phyloP scores from a whole-genome alignment of 2,113 vertebrate species.

The Etia nguti region DNA sequence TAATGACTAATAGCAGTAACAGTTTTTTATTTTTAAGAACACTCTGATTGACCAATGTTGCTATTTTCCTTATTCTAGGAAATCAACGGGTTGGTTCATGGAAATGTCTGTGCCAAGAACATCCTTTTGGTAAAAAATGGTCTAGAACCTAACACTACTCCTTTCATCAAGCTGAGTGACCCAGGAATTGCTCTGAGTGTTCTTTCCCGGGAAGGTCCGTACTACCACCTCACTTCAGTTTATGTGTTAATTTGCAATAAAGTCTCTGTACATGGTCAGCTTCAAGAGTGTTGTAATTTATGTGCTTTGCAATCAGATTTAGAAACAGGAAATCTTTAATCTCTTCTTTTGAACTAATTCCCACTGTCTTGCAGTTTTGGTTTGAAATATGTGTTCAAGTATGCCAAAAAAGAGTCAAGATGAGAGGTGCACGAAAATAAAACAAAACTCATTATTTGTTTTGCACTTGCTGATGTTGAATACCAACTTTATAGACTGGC shows the following conservation, averaged over 20 bases:
- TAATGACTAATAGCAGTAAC: not conserved
- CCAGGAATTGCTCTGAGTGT: constrained; percentile 80
- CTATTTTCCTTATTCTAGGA: constrained; percentile 71
- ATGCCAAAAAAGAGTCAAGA: not conserved
- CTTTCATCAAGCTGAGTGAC: constrained; percentile 91
- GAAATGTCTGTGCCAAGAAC: constrained; percentile 92
- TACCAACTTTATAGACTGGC: not conserved
- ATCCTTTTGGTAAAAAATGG: constrained; percentile 84
- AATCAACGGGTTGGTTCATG: constrained; percentile 83
- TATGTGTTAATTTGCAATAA: not conserved
- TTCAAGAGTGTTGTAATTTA: not conserved
- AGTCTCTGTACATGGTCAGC: not conserved
- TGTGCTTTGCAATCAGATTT: constrained; percentile 2
- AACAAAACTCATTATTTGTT: not conserved
- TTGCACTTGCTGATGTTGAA: not conserved
- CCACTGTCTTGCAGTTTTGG: constrained; percentile 15
- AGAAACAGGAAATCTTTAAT: constrained; percentile 48
- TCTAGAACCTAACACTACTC: constrained; percentile 71
- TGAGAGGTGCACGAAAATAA: not conserved
- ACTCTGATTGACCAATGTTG: not conserved
- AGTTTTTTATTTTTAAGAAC: not conserved
- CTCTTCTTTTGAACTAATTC: constrained; percentile 52
- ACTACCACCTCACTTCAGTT: not conserved
- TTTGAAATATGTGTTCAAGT: not conserved
- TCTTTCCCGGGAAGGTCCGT: constrained; percentile 82